Evolutionary conservation across 2,888 invertebrate genomes (phyloP).

Genomic region (Sylvicola cinctus): DNA sequence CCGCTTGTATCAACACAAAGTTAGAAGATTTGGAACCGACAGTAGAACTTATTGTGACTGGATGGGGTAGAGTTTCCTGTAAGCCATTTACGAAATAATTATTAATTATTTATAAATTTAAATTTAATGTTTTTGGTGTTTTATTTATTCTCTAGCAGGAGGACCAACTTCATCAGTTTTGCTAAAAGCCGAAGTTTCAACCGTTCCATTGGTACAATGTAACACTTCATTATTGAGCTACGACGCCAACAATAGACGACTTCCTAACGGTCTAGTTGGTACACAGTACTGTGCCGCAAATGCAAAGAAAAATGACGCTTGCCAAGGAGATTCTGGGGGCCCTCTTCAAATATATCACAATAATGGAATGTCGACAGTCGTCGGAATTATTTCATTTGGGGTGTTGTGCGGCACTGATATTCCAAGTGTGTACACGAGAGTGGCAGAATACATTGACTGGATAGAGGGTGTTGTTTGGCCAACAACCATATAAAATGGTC

Average conservation of each 20-base stretch:
- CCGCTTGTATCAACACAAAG: not conserved
- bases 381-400: not conserved
- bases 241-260: not conserved
- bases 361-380: not conserved
- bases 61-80: not conserved
- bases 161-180: not conserved
- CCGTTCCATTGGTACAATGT: not conserved
- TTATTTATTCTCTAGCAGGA: not conserved
- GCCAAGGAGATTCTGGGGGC: not conserved
- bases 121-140: not conserved
- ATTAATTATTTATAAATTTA: too few relatives aligned
- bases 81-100: too few relatives aligned
- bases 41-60: too few relatives aligned
- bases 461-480: not conserved
- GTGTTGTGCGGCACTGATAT: not conserved
- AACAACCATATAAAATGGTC: too few relatives aligned
- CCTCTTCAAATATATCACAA: not conserved
- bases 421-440: not conserved
- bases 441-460: not conserved
- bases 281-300: not conserved
- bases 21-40: not conserved
- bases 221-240: not conserved
- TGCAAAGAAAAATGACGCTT: not conserved
- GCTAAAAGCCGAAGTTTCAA: not conserved
- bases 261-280: not conserved